These are phyloP conservation scores for Hemiscyllium ocellatum DNA, from an alignment of 2,113 vertebrate species.

Conservation along the genomic window DNA sequence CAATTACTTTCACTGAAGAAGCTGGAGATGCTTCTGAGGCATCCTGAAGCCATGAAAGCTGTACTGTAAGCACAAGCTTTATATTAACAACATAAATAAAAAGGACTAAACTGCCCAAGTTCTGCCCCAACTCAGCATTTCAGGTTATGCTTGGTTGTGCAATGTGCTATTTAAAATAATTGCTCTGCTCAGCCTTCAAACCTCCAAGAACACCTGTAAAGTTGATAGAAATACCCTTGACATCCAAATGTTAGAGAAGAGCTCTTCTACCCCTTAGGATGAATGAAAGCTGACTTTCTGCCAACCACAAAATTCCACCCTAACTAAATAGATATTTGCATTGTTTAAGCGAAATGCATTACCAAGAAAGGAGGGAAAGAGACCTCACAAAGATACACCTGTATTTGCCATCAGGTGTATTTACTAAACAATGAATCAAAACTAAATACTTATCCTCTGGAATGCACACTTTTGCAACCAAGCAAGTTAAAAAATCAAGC, in stretches of 20 bases:
- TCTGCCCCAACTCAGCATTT: not conserved
- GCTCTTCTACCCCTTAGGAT: not conserved
- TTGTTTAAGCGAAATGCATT: not conserved
- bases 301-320: not conserved
- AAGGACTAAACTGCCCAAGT: not conserved
- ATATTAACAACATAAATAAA: not conserved
- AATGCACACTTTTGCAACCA: not conserved
- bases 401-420: not conserved
- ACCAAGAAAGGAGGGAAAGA: not conserved
- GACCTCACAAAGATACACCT: not conserved
- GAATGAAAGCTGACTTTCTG: not conserved
- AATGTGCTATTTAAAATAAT: not conserved
- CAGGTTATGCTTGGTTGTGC: too few species aligned
- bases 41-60: not conserved
- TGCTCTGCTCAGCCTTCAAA: too few species aligned
- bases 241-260: not conserved
- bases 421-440: not conserved
- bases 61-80: not conserved
- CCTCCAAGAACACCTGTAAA: not conserved
- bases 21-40: not conserved
- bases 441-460: not conserved
- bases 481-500: not conserved
- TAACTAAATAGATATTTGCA: constrained; percentile 44
- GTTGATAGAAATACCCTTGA: not conserved
- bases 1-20: not conserved